Conservation (phyloP, 2,797 vertebrate species). For the Natrix natrix region DNA sequence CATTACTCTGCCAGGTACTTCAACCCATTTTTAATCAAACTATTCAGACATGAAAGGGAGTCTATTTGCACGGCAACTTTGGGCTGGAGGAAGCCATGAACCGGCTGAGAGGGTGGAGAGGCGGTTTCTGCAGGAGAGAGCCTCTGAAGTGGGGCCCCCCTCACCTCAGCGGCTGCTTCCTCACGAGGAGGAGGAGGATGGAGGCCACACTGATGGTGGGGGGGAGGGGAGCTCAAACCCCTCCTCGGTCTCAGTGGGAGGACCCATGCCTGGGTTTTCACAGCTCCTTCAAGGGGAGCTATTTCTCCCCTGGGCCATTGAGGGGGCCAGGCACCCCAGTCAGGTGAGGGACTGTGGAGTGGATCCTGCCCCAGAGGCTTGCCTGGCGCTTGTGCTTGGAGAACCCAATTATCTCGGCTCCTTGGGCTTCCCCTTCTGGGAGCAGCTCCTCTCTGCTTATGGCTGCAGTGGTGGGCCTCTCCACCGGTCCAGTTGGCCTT, state of each 20-base stretch:
- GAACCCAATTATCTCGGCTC: neutral
- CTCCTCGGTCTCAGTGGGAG: neutral
- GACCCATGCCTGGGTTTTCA: neutral
- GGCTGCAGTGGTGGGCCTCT: neutral
- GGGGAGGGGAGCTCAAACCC: neutral
- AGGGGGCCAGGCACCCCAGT: neutral
- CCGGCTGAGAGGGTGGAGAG: neutral
- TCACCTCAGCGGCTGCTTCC: neutral
- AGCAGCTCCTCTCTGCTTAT: neutral
- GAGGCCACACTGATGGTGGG: neutral
- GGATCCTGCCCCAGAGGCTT: neutral
- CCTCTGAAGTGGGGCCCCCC: neutral
- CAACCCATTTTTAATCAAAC: neutral
- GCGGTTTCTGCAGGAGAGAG: neutral
- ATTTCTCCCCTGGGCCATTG: neutral
- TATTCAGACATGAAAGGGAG: neutral
- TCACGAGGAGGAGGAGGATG: neutral
- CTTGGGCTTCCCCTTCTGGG: neutral
- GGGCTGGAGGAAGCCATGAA: neutral
- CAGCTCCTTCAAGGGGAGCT: neutral
- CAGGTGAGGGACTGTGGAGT: neutral
- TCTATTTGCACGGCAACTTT: accelerated
- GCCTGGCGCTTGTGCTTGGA: neutral
- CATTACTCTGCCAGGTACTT: neutral
- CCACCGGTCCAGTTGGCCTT: too few species aligned